Base-by-base conservation (phyloP, 2,797 vertebrate genomes). In the Paratrypauchen microcephalus region DNA sequence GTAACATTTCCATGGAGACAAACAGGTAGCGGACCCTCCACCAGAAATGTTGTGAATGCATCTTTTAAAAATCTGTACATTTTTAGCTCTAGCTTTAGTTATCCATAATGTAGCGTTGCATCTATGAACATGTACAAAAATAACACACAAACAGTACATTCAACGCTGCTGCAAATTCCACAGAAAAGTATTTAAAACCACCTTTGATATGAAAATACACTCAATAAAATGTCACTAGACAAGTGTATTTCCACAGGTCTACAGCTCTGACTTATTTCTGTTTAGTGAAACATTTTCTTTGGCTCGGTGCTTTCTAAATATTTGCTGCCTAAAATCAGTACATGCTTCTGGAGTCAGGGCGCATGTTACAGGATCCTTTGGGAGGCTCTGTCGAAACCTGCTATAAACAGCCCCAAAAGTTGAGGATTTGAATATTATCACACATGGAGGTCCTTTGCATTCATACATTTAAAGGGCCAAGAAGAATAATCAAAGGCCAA, bases 311-410 rank as follows among this genome's bases (percentile, higher is more conserved):
- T 89, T 81, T 76, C 83, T 91, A 88, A 92, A 92, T 92, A 92
- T 93, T 93, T 92, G 88, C 88, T 73, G 72, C 86, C 89, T 91
- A 89, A 91, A 91, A 91, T 83, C 86, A 89, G 89, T 89, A 79
- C 83, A 84, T 79, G 88, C 76, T 47, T 88, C 86, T 82, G 24
- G 83, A 87, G 83, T 70, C 75, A 73, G 76, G 72, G 84, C 54
- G 11, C 80, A 84, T 86, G 80, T 84, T 87, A 80, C 79, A 84
- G 85, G 68, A 87, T 87, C 83, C 79, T 85, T 64, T 71, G 78
- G 84, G 82, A 84, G 75, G 57, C 68, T 59, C 71, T 55, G 52
- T 72, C 86, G 71, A 70, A 57, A 69, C 52, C 67, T 45, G 57
- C 60, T 68, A 61, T 72, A 68, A 78, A 70, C 70, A 70, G 72